Percentiles rank a stretch among this genome's conserved stretches.
These are phyloP conservation scores for Anomalospiza imberbis DNA, from an alignment of 2,797 vertebrate genomes.

Conservation along the genomic window DNA sequence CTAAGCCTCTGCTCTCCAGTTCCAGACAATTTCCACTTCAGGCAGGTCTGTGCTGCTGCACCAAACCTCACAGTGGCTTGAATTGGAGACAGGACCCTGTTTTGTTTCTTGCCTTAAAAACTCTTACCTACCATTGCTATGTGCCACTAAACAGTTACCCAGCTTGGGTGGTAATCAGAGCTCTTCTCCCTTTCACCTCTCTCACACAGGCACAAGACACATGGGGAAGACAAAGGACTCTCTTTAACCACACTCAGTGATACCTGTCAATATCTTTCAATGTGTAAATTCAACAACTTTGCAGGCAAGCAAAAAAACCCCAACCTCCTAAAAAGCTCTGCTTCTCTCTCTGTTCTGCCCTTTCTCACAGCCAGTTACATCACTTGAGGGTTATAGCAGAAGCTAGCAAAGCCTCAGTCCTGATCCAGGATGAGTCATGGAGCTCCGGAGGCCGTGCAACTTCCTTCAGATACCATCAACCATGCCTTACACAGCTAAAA, in stretches of 20 bases:
- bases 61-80: not conserved
- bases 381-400: not conserved
- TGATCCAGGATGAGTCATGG: conserved; percentile 33
- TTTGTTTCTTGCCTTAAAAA: not conserved
- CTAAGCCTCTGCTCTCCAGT: not conserved
- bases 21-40: not conserved
- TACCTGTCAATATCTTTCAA: not conserved
- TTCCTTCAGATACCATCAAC: conserved; percentile 42
- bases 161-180: not conserved
- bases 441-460: not conserved
- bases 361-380: not conserved
- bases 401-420: not conserved
- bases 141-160: not conserved
- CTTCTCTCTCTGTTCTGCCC: not conserved
- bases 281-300: not conserved
- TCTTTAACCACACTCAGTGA: not conserved
- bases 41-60: not conserved
- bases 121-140: not conserved
- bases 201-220: not conserved
- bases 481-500: conserved; percentile 8
- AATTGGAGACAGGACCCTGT: not conserved
- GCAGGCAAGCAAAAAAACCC: not conserved
- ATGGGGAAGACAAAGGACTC: not conserved
- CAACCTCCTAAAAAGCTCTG: not conserved
- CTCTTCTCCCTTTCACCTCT: not conserved